phyloP scores from a whole-genome alignment of 2,888 invertebrate genomes.

The Eupithecia subfuscata region DNA sequence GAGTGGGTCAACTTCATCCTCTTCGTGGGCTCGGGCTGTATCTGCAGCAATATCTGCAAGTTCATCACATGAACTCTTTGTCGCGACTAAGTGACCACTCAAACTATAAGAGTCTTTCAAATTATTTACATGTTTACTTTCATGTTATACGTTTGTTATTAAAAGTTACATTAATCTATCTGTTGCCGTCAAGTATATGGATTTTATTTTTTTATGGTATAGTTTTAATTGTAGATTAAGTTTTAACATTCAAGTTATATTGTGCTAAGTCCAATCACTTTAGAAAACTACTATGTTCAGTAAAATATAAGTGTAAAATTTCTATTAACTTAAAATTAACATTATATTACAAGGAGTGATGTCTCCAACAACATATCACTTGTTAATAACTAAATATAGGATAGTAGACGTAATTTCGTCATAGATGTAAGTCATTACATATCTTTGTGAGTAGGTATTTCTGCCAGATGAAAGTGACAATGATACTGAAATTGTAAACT shows the following conservation, averaged over 20 bases:
- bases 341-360: constrained; percentile 77
- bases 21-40: constrained; percentile 51
- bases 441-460: constrained; percentile 68
- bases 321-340: constrained; percentile 70
- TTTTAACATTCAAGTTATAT: constrained; percentile 79
- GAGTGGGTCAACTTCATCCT: constrained; percentile 53
- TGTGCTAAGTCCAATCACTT: constrained; percentile 73
- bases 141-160: constrained; percentile 49
- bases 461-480: constrained; percentile 55
- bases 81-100: constrained; percentile 31
- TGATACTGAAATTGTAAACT: constrained; percentile 50
- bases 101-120: constrained; percentile 36
- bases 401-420: constrained; percentile 76
- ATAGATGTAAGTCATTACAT: constrained; percentile 75
- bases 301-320: constrained; percentile 66
- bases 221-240: constrained; percentile 69
- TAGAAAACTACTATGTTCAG: constrained; percentile 67
- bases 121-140: constrained; percentile 45
- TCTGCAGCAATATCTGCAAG: constrained; percentile 60
- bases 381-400: constrained; percentile 82
- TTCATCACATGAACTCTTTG: constrained; percentile 55
- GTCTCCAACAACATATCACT: constrained; percentile 82
- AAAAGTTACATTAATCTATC: constrained; percentile 51
- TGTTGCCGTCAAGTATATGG: constrained; percentile 66
- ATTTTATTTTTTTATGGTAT: constrained; percentile 61